Evolutionary conservation across 2,797 vertebrate species (phyloP).

Genomic region (Lepilemur ruficaudatus): DNA sequence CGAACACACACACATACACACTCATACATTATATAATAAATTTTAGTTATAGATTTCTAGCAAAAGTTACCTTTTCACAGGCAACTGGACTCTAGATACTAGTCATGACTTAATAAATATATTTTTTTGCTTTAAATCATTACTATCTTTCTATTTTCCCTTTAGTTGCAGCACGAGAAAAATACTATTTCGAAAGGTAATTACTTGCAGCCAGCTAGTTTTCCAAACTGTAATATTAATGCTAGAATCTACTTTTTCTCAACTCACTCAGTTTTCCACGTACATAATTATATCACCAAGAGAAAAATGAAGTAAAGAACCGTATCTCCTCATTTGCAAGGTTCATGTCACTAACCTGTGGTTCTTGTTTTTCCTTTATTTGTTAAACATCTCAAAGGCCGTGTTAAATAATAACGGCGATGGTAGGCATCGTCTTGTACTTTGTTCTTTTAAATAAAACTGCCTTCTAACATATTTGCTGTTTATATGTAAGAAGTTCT

Average conservation of each 20-base stretch:
- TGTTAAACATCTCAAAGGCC: background rate
- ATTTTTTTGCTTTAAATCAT: background rate
- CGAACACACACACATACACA: background rate
- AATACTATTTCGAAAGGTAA: background rate
- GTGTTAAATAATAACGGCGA: rapidly evolving
- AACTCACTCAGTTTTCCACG: background rate
- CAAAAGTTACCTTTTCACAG: background rate
- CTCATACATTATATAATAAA: background rate
- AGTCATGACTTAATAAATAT: background rate
- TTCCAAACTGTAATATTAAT: background rate
- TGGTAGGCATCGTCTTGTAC: rapidly evolving
- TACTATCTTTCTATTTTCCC: background rate
- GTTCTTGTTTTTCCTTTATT: background rate
- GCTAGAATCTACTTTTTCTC: background rate
- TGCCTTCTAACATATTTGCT: background rate
- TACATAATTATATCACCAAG: too few species aligned
- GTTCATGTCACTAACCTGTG: background rate
- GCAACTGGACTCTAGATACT: background rate
- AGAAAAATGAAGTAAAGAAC: background rate
- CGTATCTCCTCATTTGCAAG: rapidly evolving
- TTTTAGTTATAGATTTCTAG: background rate
- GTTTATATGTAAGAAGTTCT: rapidly evolving
- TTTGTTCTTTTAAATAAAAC: background rate
- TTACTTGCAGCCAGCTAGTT: background rate
- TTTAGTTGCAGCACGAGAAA: background rate